Conservation (phyloP, 2,888 invertebrate genomes). For the Torymus aiolomorphi region DNA sequence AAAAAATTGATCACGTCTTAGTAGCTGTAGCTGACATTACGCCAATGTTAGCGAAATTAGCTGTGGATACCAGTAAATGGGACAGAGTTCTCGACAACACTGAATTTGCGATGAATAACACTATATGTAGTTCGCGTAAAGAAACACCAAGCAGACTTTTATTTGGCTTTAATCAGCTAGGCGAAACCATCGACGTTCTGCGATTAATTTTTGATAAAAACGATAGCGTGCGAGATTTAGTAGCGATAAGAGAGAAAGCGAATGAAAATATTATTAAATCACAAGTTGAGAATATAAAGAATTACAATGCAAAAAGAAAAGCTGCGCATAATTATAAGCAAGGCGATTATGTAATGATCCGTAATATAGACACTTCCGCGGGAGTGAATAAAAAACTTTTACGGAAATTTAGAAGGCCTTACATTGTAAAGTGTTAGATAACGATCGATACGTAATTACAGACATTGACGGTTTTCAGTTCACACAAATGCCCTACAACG, state of each 20-base stretch:
- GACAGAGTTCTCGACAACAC: slow-evolving; percentile 51
- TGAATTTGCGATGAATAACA: slow-evolving; percentile 64
- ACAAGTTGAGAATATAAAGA: slow-evolving; percentile 60
- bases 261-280: slow-evolving; percentile 54
- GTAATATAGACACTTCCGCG: slow-evolving; percentile 51
- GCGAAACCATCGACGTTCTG: slow-evolving; percentile 57
- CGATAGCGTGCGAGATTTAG: not conserved
- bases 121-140: slow-evolving; percentile 60
- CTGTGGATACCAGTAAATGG: slow-evolving; percentile 36
- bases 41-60: slow-evolving; percentile 62
- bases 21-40: slow-evolving; percentile 64
- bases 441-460: slow-evolving; percentile 53
- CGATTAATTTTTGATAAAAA: slow-evolving; percentile 16
- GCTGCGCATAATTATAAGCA: slow-evolving; percentile 35
- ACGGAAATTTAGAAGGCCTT: slow-evolving; percentile 55
- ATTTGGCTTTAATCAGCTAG: slow-evolving; percentile 64
- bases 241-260: slow-evolving; percentile 53
- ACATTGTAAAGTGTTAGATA: slow-evolving; percentile 55
- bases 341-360: too few species aligned
- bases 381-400: slow-evolving; percentile 56
- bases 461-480: too few species aligned
- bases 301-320: slow-evolving; percentile 62
- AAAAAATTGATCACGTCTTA: slow-evolving; percentile 63
- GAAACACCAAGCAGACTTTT: slow-evolving; percentile 63
- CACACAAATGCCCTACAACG: not conserved